Evolutionary conservation across 1,140 invertebrate species (phyloP).

Genomic region (Brachystomella parvula): DNA sequence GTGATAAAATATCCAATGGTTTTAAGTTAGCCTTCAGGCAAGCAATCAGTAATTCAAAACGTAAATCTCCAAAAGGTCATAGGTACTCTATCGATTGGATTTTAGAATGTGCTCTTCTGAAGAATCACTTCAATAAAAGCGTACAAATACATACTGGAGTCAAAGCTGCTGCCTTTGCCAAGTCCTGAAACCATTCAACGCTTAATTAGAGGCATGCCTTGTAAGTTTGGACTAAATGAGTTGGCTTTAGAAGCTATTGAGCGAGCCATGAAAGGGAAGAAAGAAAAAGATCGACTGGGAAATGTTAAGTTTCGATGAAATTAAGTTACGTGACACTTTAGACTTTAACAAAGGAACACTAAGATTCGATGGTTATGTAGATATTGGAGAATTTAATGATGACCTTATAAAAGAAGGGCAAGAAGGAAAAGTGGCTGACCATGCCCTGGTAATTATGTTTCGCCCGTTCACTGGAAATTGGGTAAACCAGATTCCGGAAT

Average conservation of each 20-base stretch:
- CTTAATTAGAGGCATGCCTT: conserved; percentile 1
- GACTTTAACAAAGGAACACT: conserved; percentile 12
- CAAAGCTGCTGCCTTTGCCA: not conserved
- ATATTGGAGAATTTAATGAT: conserved; percentile 10
- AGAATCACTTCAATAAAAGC: conserved; percentile 1
- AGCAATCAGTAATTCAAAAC: not conserved
- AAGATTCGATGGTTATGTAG: conserved; percentile 16
- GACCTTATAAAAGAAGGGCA: not conserved
- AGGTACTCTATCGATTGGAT: conserved; percentile 9
- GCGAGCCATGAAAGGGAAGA: not conserved
- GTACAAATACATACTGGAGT: conserved; percentile 10
- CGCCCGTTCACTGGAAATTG: not conserved
- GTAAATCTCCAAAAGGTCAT: not conserved
- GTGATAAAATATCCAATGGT: too few relatives aligned
- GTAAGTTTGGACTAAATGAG: conserved; percentile 18
- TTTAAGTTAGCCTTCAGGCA: not conserved
- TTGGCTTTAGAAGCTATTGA: conserved; percentile 10
- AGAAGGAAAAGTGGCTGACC: not conserved
- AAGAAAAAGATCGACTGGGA: not conserved
- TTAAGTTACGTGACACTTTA: conserved; percentile 1
- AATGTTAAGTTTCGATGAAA: conserved; percentile 12
- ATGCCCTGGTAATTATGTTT: not conserved
- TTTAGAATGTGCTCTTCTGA: conserved; percentile 6
- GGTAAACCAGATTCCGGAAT: not conserved
- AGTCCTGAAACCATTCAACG: conserved; percentile 4